These are phyloP conservation scores for Remorina albescens DNA, from an alignment of 2,797 vertebrate genomes.

Conservation along the genomic window DNA sequence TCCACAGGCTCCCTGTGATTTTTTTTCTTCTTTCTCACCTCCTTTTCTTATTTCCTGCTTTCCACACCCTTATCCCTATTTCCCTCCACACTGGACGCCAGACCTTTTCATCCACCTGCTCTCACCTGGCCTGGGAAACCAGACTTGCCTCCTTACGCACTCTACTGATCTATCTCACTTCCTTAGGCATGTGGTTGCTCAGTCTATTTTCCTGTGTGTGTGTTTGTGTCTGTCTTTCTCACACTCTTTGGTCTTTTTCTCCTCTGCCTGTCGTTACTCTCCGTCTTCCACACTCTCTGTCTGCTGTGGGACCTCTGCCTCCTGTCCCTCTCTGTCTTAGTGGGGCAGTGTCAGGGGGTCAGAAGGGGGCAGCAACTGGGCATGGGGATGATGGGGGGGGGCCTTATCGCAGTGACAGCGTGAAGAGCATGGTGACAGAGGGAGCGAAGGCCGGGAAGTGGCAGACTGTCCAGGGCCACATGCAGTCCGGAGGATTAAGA, in stretches of 20 bases:
- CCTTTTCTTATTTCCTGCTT: constrained; percentile 38
- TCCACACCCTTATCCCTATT: constrained; percentile 40
- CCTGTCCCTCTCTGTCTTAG: constrained; percentile 88
- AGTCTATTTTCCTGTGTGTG: constrained; percentile 69
- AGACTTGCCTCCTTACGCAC: constrained; percentile 68
- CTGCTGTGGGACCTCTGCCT: constrained; percentile 64
- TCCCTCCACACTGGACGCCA: constrained; percentile 65
- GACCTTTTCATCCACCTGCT: constrained; percentile 70
- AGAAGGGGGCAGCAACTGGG: constrained; percentile 89
- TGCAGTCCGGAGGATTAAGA: constrained; percentile 96
- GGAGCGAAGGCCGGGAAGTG: constrained; percentile 92
- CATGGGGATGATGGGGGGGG: constrained; percentile 92
- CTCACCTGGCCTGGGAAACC: constrained; percentile 74
- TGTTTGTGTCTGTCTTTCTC: constrained; percentile 57
- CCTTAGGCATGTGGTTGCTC: constrained; percentile 72
- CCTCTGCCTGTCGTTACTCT: constrained; percentile 71
- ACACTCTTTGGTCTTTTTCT: constrained; percentile 76
- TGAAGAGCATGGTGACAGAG: constrained; percentile 88
- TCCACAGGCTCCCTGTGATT: constrained; percentile 70
- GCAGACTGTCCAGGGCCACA: constrained; percentile 96
- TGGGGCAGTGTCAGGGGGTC: constrained; percentile 92
- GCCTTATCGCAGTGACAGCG: constrained; percentile 90
- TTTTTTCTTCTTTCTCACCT: constrained; percentile 37
- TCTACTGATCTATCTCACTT: constrained; percentile 74
- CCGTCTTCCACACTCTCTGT: constrained; percentile 64